Percentiles rank a stretch among this genome's conserved stretches.
Evolutionary conservation across 2,888 invertebrate genomes (phyloP).

Genomic region (Galerucella calmariensis): DNA sequence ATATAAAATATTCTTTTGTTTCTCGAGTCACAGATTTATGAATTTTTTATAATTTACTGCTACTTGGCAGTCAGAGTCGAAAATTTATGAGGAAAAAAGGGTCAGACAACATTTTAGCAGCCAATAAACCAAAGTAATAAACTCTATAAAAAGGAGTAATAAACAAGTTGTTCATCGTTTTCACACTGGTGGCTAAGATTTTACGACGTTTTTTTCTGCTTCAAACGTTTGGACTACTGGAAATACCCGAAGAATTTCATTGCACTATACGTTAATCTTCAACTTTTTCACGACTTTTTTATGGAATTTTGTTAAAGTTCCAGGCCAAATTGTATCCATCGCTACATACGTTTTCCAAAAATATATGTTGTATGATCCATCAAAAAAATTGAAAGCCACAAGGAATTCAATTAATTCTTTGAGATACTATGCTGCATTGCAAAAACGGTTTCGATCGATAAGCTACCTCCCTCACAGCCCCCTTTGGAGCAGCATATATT

Average conservation of each 20-base stretch:
- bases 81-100: not conserved
- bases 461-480: no score
- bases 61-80: not conserved
- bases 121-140: not conserved
- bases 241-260: not conserved
- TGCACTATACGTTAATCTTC: not conserved
- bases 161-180: slow-evolving; percentile 4
- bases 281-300: no score
- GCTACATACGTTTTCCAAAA: not conserved
- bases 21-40: not conserved
- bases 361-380: no score
- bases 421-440: no score
- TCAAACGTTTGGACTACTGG: not conserved
- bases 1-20: not conserved
- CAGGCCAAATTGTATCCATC: not conserved
- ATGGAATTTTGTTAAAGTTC: not conserved
- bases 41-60: not conserved
- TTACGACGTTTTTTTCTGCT: not conserved
- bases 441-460: no score
- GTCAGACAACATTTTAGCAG: not conserved
- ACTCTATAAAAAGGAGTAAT: not conserved
- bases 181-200: not conserved
- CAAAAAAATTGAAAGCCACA: no score
- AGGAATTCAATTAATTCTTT: no score
- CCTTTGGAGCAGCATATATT: no score